Conservation (phyloP, 53 echinoderm and acorn worm genomes). For the Crossaster papposus region DNA sequence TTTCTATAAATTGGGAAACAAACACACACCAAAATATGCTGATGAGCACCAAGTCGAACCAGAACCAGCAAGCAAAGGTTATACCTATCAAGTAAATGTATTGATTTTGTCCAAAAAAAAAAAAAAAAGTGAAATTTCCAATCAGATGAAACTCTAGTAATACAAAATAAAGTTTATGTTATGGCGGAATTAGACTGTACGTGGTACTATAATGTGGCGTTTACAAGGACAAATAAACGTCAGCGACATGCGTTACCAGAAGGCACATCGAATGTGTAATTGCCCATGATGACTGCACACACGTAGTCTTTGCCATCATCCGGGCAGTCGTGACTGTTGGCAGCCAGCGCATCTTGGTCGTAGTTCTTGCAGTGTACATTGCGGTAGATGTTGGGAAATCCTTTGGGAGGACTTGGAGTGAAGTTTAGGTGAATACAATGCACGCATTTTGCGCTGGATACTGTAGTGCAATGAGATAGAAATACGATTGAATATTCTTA, state of each 20-base stretch:
- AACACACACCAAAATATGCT: too few species aligned
- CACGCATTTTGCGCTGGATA: constrained; percentile 17
- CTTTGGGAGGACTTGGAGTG: constrained; percentile 17
- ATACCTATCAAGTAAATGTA: too few species aligned
- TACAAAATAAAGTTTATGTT: too few species aligned
- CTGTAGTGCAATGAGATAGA: not conserved
- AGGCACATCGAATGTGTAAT: constrained; percentile 38
- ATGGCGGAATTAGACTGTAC: too few species aligned
- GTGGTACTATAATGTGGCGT: too few species aligned
- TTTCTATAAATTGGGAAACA: too few species aligned
- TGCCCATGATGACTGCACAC: constrained; percentile 34
- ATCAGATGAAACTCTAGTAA: too few species aligned
- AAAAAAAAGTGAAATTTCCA: too few species aligned
- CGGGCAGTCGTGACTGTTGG: constrained; percentile 10
- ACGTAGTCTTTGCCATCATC: constrained; percentile 31
- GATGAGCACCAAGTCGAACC: too few species aligned
- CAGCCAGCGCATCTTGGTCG: not conserved
- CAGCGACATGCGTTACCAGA: not conserved
- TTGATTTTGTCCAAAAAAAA: too few species aligned
- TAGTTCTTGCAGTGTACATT: constrained; percentile 27
- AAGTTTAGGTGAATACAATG: constrained; percentile 42
- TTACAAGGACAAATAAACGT: not conserved
- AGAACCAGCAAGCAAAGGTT: too few species aligned
- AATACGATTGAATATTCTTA: not conserved
- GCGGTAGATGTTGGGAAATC: constrained; percentile 42